phyloP scores from a whole-genome alignment of 92 coral and sea anemone genomes.

The Zoanthus sociatus region DNA sequence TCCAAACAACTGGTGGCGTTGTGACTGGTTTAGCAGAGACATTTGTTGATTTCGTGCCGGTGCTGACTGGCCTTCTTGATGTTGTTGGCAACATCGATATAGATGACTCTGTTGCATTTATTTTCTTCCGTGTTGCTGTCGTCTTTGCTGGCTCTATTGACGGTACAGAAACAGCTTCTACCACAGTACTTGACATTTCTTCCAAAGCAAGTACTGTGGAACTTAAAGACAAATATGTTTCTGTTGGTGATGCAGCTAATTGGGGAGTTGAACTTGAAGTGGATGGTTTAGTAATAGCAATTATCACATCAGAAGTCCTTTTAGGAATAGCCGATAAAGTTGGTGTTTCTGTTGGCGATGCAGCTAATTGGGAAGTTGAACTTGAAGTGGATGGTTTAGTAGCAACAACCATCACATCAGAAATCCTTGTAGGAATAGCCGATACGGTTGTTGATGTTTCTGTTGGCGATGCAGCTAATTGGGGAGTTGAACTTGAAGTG shows the following conservation, averaged over 20 bases:
- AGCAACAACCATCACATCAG: neutral
- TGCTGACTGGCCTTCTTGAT: neutral
- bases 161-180: neutral
- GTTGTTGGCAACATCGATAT: neutral
- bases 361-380: neutral
- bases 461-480: neutral
- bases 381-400: neutral
- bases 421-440: neutral
- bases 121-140: neutral
- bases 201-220: neutral
- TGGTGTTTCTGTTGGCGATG: neutral
- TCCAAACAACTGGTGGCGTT: neutral
- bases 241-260: neutral
- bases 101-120: constrained; percentile 16
- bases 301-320: neutral
- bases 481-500: neutral
- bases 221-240: neutral
- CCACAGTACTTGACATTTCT: neutral
- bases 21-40: constrained; percentile 14
- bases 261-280: neutral
- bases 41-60: neutral
- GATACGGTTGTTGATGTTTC: neutral
- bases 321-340: neutral
- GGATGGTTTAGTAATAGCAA: neutral
- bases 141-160: neutral